Evolutionary conservation across 2,797 vertebrate species (phyloP), one percentile per base, ranked within the genome.

Genomic region (Gymnodraco acuticeps): DNA sequence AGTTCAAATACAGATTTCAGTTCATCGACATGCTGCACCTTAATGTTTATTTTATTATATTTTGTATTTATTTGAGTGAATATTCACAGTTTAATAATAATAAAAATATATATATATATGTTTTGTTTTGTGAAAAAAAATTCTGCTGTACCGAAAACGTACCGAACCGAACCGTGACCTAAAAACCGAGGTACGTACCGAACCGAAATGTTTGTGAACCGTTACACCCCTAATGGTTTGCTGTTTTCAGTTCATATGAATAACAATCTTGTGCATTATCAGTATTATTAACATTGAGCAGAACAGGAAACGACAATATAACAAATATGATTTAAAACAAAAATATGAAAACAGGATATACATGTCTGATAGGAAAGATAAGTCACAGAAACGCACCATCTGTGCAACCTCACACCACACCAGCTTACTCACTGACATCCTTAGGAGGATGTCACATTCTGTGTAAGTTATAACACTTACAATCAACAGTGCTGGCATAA

Each of bases 351-450:
- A 16, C 23, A 55, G 42, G 10, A 45, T 13, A 54, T 56, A 38
- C 2, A 65, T 59, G 58, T 71, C 42, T 75, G 50, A 70, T 61
- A 46, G 50, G 43, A 73, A 53, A 43, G 43, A 11, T 27, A 54
- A 60, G 38, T 48, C 31, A 59, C 64, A 72, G 27, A 55, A 67
- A 42, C 5, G 58, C 51, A n/a, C 78, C 83, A 89, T 88, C 88
- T 87, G 86, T 63, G 78, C 73, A 47, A 82, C 42, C 59, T 50
- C 65, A 82, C 45, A 81, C 80, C 65, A 82, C 45, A 81, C 79
- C 85, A 33, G 45, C 48, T 77, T 80, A 78, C 61, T 87, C 72
- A 75, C 20, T 47, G 58, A 51, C 43, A 73, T 17, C 33, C 14
- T 59, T 78, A 64, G 77, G 89, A 87, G 77, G 33, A 74, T 80